These are phyloP conservation scores for Matsumurasca onukii DNA, from an alignment of 1,140 invertebrate genomes.

Conservation along the genomic window DNA sequence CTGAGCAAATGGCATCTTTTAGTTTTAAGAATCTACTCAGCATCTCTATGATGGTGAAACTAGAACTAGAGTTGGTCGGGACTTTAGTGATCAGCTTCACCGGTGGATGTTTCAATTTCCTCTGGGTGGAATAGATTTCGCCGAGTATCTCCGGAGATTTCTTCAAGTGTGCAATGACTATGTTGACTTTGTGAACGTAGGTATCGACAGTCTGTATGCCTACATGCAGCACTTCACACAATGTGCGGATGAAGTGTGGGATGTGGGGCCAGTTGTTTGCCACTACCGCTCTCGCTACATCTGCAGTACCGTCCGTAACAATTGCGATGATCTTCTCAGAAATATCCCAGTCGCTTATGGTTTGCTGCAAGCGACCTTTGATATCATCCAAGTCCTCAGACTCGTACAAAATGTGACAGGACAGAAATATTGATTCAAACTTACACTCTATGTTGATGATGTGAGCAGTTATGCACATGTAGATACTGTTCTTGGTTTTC, in stretches of 20 bases:
- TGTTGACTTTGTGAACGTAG: neutral
- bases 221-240: neutral
- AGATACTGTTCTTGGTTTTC: neutral
- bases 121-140: conserved; percentile 8
- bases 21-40: neutral
- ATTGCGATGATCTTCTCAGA: neutral
- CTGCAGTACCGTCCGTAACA: neutral
- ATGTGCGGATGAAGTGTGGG: neutral
- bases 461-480: conserved; percentile 12
- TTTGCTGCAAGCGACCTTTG: neutral
- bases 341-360: neutral
- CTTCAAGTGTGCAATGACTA: neutral
- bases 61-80: neutral
- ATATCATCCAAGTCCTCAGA: neutral
- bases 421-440: conserved; percentile 9
- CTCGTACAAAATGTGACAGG: neutral
- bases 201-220: neutral
- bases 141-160: neutral
- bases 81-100: neutral
- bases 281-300: neutral
- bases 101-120: neutral
- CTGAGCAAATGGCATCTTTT: neutral
- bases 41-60: conserved; percentile 5
- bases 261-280: neutral
- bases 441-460: conserved; percentile 5